A percentile compares a stretch with the other conserved stretches of the same genome.
Conservation (phyloP, 1,140 invertebrate genomes). For the Hylaeus anthracinus region DNA sequence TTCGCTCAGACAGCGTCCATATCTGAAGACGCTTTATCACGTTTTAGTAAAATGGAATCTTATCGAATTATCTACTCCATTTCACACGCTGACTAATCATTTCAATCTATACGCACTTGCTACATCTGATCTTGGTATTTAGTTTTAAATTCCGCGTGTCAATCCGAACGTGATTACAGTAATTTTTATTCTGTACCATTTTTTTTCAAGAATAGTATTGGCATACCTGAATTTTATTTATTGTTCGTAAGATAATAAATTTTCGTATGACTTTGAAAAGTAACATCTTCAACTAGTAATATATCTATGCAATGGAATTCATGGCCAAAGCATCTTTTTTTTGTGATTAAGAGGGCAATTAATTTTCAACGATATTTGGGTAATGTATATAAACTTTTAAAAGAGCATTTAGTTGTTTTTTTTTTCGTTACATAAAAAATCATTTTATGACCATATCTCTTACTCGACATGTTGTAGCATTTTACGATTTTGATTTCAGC, state of each 20-base stretch:
- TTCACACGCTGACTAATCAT: constrained; percentile 56
- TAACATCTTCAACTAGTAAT: not conserved
- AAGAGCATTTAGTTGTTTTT: not conserved
- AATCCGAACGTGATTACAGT: not conserved
- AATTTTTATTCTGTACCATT: not conserved
- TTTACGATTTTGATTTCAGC: constrained; percentile 13
- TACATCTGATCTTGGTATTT: not conserved
- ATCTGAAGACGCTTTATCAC: constrained; percentile 49
- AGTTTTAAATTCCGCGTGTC: not conserved
- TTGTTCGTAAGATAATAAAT: constrained; percentile 13
- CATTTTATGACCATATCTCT: not conserved
- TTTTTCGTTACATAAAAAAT: not conserved
- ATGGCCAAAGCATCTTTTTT: not conserved
- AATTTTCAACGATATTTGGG: constrained; percentile 10
- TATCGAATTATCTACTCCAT: constrained; percentile 59
- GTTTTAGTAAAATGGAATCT: constrained; percentile 33
- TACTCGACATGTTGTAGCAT: not conserved
- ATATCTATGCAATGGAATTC: not conserved
- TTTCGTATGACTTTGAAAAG: not conserved
- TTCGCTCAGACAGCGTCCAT: constrained; percentile 24
- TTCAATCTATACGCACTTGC: constrained; percentile 7
- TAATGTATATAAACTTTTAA: constrained; percentile 18
- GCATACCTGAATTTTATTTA: not conserved
- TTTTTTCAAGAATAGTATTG: not conserved
- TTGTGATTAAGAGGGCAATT: not conserved